phyloP scores from a whole-genome alignment of 2,888 invertebrate species.

The Syrphus vitripennis region DNA sequence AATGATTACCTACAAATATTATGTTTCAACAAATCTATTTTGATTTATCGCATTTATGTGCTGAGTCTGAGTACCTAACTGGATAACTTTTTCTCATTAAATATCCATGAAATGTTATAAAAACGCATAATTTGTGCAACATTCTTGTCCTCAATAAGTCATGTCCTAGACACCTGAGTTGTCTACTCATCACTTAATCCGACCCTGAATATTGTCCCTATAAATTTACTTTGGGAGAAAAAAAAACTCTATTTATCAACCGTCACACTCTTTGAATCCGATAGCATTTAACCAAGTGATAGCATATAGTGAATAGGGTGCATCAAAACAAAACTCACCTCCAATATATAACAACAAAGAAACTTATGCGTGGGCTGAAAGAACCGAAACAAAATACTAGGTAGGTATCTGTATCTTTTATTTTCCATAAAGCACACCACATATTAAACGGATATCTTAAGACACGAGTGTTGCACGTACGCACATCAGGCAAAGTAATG shows the following conservation, averaged over 20 bases:
- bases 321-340: slow-evolving; percentile 19
- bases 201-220: slow-evolving; percentile 6
- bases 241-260: slow-evolving; percentile 16
- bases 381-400: background rate
- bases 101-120: too few relatives aligned
- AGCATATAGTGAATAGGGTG: slow-evolving; percentile 40
- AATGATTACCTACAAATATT: too few relatives aligned
- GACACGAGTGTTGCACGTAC: slow-evolving; percentile 50
- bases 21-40: too few relatives aligned
- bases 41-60: too few relatives aligned
- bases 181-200: background rate
- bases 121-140: background rate
- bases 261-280: slow-evolving; percentile 57
- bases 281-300: slow-evolving; percentile 30
- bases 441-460: slow-evolving; percentile 31
- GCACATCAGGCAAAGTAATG: slow-evolving; percentile 23
- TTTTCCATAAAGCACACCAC: background rate
- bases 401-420: background rate
- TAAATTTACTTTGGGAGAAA: slow-evolving; percentile 31
- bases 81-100: too few relatives aligned
- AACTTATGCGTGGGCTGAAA: slow-evolving; percentile 41
- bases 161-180: background rate
- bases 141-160: background rate
- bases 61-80: too few relatives aligned
- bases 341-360: background rate